Base-by-base conservation (phyloP, 2,113 vertebrate genomes). In the Centrocercus urophasianus region DNA sequence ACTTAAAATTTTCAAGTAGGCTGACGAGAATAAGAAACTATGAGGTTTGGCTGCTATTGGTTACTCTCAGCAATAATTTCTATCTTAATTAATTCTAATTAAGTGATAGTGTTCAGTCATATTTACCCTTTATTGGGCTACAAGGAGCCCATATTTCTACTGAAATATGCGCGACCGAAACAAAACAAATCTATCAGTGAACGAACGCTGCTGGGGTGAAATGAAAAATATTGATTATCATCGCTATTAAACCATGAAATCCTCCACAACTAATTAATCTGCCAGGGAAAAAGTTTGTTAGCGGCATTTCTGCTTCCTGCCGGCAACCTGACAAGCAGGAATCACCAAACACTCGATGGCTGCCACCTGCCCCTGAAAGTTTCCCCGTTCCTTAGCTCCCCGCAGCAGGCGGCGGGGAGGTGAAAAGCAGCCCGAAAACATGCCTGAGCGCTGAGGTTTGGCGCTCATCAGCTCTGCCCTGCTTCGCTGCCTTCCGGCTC, bases 211-310 rank as follows among this genome's bases (percentile, higher is more conserved):
- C 93, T 94, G 80, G 95, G 74, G 32, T 79, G 94, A 97, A 97
- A 97, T 96, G 93, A 92, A 97, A 97, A 97, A 96, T 95, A 97
- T 93, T 95, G 94, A 97, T 96, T 95, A 94, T 95, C 76, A 85
- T 88, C 93, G 92, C 96, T 97, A 92, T 96, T 97, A 96, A 95
- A 82, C 95, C 95, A 54, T 94, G 82, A 97, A 96, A 97, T 96
- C 60, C 43, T 88, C 89, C 90, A 75, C 93, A 96, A 92, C 95
- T 97, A 96, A 98, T 97, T 98, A 97, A 97, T 96, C 83, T 95
- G 91, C 64, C 60, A 76, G 61, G 80, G 89, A 54, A 95, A 97
- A 97, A 97, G 96, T 97, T 97, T 95, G 91, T 96, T 97, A 89
- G 87, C 76, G 85, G 86, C 81, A 87, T 97, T 96, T 79, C 12